Base-by-base conservation (phyloP, 2,888 invertebrate species). In the Atherix ibis region DNA sequence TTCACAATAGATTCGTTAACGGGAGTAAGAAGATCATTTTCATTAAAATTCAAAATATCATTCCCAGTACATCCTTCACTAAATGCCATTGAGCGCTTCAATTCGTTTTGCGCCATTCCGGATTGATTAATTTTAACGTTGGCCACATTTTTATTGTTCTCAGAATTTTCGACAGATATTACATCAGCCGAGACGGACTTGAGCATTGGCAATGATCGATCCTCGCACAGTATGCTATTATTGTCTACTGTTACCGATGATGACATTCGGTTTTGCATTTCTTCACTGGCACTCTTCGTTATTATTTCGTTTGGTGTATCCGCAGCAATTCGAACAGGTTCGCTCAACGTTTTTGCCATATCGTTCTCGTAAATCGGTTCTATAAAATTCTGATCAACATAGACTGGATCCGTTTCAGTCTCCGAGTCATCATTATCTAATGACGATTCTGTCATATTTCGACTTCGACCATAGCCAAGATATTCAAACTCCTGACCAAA, bases 401-500 rank as follows among this genome's bases (percentile, higher is more conserved):
- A 40, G 19, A 46, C 39, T 3, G 48, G 46, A 41, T 51, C 49
- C 1, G 49, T 47, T 37, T 50, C 53, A 4, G 53, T 52, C 40
- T 52, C 53, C 45, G 66, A 60, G 42, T 64, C 58, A 10, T 66
- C 66, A 47, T 70, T 66, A 36, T 67, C 66, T 10, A 68, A 62
- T 0, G 68, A 67, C 9, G 71, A 69, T 30, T 69, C 54, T 1
- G 68, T 68, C 56, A 67, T 66, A 43, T 67, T 61, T 18, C 68
- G 62, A 29, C 64, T 66, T 25, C 64, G 48, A 5, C 58, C 58
- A n/a, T 40, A 34, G 34, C 65, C 66, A 4, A 68, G 52, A 34
- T 65, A 59, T 38, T 70, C 68, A 2, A 66, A 45, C 30, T 71
- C 68, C 15, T 69, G 63, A 41, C 72, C 71, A 56, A 76, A 75